phyloP scores from a whole-genome alignment of 2,797 vertebrate genomes.

The Brachyalestes nurse region DNA sequence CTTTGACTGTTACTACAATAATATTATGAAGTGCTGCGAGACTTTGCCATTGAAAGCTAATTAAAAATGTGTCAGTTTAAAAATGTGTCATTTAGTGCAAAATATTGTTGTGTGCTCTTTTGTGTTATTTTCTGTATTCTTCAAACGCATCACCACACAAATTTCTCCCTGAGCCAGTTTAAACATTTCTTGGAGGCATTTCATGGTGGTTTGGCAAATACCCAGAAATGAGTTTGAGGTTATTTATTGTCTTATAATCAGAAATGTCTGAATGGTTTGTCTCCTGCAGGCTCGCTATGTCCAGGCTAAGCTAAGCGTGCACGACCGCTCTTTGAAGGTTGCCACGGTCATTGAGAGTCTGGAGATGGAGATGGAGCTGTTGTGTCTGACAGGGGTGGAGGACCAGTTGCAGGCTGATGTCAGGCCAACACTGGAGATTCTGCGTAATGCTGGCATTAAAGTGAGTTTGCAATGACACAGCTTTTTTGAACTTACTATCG shows the following conservation, averaged over 20 bases:
- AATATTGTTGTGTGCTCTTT: too few relatives aligned
- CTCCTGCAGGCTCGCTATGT: conserved; percentile 87
- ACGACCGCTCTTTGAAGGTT: conserved; percentile 96
- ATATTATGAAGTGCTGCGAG: neutral
- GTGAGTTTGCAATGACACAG: conserved; percentile 65
- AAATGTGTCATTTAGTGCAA: neutral
- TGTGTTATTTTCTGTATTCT: too few relatives aligned
- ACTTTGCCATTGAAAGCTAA: neutral
- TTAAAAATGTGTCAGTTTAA: neutral
- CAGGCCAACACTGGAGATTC: conserved; percentile 93
- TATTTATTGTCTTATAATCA: too few relatives aligned
- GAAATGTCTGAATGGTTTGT: neutral
- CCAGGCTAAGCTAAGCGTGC: conserved; percentile 96
- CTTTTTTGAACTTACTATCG: neutral
- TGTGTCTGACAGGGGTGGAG: conserved; percentile 95
- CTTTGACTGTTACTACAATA: too few relatives aligned
- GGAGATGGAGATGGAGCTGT: conserved; percentile 98
- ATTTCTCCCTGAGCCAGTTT: neutral
- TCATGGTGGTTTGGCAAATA: neutral
- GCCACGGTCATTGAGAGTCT: conserved; percentile 97
- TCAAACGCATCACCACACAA: too few relatives aligned
- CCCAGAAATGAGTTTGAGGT: neutral
- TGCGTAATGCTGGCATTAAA: conserved; percentile 97
- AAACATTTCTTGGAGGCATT: neutral
- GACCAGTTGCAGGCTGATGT: conserved; percentile 95